Evolutionary conservation across 2,888 invertebrate genomes (phyloP).

Genomic region (Strigamia crassipes): DNA sequence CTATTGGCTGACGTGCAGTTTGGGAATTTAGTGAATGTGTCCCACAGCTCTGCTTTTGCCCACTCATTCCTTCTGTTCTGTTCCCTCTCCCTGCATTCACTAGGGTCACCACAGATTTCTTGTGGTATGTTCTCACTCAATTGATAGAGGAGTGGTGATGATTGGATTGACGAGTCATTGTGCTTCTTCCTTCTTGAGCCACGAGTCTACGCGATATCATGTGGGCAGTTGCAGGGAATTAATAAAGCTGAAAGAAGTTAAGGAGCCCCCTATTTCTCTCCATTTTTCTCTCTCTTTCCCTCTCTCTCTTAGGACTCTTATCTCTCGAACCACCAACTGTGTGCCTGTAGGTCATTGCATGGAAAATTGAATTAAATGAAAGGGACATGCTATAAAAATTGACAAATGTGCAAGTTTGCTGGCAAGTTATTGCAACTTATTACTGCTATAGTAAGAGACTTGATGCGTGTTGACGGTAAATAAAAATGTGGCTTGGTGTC

Average conservation of each 20-base stretch:
- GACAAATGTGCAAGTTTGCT: slow-evolving; percentile 46
- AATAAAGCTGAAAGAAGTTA: slow-evolving; percentile 27
- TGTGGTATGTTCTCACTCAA: slow-evolving; percentile 1
- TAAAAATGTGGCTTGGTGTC: not conserved
- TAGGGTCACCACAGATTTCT: slow-evolving; percentile 20
- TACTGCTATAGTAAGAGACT: slow-evolving; percentile 5
- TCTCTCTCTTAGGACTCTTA: not conserved
- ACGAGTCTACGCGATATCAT: not conserved
- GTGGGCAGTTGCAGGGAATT: slow-evolving; percentile 1
- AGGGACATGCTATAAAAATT: slow-evolving; percentile 42
- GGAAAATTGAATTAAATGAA: slow-evolving; percentile 45
- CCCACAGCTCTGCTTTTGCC: slow-evolving; percentile 12
- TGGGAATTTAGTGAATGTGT: slow-evolving; percentile 13
- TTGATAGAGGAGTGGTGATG: slow-evolving; percentile 1
- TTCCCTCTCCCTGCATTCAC: not conserved
- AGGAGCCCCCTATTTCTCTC: not conserved
- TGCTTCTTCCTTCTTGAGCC: not conserved
- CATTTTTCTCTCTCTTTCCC: not conserved
- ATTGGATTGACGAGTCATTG: slow-evolving; percentile 31
- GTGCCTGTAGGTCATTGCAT: slow-evolving; percentile 41
- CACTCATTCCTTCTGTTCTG: not conserved
- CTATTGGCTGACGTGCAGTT: slow-evolving; percentile 20
- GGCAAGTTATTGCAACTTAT: slow-evolving; percentile 45
- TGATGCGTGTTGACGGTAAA: slow-evolving; percentile 23
- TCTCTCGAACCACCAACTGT: slow-evolving; percentile 25